Base-by-base conservation (phyloP, 1,140 invertebrate genomes). In the Cherax destructor region DNA sequence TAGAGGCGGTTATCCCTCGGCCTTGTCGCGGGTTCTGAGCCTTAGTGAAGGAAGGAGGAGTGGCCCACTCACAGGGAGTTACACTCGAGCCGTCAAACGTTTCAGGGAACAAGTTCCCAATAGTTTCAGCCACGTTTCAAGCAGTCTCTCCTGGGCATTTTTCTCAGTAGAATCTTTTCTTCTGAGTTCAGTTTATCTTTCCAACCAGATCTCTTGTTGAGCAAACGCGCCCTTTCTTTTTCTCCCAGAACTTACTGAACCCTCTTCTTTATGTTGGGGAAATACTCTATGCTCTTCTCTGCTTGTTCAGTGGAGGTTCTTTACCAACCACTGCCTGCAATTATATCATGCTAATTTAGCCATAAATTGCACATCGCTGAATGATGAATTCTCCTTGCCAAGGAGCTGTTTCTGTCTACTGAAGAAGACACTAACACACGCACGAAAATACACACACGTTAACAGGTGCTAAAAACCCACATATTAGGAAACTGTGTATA, bases 91-190 rank as follows among this genome's bases (percentile, higher is more conserved):
- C 83, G 83, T 85, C 83, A 85, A 85, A 74, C 83, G 83, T 74
- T 85, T 50, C 69, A 74, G 83, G 49, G 83, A 85, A 85, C 83
- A 21, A 69, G 69, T 72, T 72, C 65, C 83, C 65, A 85, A 85
- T 85, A 85, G 83, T 41, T 85, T 85, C 65, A 85, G 65, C 13
- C 83, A 50, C 50, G 83, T 85, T 85, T 74, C 83, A 72, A 61
- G 56, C 41, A 50, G 47, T 74, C 65, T 85, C 61, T 85, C 59
- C 69, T 18, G 50, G n/a, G 30, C 30, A 13, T 24, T 74, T 85
- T 72, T 72, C 50, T 85, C 30, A 72, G 83, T 81, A 47, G 49
- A 69, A 69, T 47, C 83, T 50, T 85, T 85, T 74, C 69, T 85
- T 50, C 11, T 9, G 59, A 85, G 61, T 85, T 74, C 65, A 50